Base-by-base conservation (phyloP, 2,113 vertebrate species). In the Prunella fulvescens region DNA sequence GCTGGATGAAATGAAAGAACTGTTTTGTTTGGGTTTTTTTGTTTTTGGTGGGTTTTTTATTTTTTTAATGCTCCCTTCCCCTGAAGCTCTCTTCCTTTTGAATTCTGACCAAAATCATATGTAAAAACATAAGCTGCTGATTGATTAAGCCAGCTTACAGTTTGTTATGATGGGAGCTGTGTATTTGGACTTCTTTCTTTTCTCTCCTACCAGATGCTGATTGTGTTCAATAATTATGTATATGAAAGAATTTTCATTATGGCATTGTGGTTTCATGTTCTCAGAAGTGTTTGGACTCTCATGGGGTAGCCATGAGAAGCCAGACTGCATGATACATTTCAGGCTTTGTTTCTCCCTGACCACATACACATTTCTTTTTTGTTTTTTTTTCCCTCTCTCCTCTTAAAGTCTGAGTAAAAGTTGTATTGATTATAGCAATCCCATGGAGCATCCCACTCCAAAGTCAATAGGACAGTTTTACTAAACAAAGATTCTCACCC, bases 191-290 rank as follows among this genome's bases (percentile, higher is more conserved):
- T 83, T 67, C 17, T 87, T 58, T 87, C 47, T 95, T 77, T 86
- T 83, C 53, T 80, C 29, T 81, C 22, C 51, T 88, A 88, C 83
- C 77, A 86, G 80, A 88, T 88, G 86, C 80, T 88, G 80, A 64
- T 94, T 88, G 67, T 93, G 62, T 94, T 95, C 83, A 88, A 64
- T 88, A 93, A 93, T 94, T 84, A 84, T 17, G 47, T 92, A 37
- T 84, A 88, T 0, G 2, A 44, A 92, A 86, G 72, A 94, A 94
- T 93, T 94, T 95, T 96, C 92, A 86, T 96, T 84, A 92, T 93
- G 80, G 67, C 35, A 24, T 94, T 94, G 96, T 83, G 95, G 94
- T 92, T 97, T 93, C 40, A 3, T 93, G 64, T 96, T 97, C 95
- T 97, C 88, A 96, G 92, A 97, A 97, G 80, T 2, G 3, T 93